Evolutionary conservation across 2,797 vertebrate genomes (phyloP).

Genomic region (Periparus ater): DNA sequence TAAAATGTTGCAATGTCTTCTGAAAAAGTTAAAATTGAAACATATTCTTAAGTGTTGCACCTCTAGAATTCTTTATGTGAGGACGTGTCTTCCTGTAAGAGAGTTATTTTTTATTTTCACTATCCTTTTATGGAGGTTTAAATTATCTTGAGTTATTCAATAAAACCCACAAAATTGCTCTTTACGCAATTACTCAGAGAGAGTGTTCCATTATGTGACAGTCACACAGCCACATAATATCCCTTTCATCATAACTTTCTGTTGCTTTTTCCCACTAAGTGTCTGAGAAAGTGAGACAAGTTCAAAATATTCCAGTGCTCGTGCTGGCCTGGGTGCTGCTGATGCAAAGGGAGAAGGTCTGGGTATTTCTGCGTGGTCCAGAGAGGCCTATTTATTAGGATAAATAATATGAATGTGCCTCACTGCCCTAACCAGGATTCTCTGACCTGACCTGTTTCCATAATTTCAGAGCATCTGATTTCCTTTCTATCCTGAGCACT

Average conservation of each 20-base stretch:
- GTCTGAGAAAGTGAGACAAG: neutral
- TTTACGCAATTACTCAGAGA: conserved; percentile 43
- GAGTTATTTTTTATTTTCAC: neutral
- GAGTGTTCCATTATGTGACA: conserved; percentile 47
- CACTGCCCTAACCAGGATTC: accelerated
- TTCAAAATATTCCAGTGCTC: neutral
- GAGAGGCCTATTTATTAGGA: neutral
- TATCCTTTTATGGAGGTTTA: conserved; percentile 5
- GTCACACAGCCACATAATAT: neutral
- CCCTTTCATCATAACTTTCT: conserved; percentile 24
- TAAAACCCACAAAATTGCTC: conserved; percentile 46
- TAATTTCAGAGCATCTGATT: neutral
- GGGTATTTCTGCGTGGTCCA: neutral
- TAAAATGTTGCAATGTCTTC: neutral
- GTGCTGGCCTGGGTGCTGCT: neutral
- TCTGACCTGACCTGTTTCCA: neutral
- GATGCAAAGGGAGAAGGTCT: neutral
- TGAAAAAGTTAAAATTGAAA: conserved; percentile 35
- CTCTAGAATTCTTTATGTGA: neutral
- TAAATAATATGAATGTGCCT: neutral
- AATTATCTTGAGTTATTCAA: conserved; percentile 50
- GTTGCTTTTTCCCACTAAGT: neutral
- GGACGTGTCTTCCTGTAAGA: conserved; percentile 21
- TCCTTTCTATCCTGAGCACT: neutral
- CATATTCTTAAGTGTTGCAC: neutral